Percentiles rank a stretch among this genome's conserved stretches.
Conservation (phyloP, 1,140 invertebrate species). For the honey bee (Apis mellifera) region DNA sequence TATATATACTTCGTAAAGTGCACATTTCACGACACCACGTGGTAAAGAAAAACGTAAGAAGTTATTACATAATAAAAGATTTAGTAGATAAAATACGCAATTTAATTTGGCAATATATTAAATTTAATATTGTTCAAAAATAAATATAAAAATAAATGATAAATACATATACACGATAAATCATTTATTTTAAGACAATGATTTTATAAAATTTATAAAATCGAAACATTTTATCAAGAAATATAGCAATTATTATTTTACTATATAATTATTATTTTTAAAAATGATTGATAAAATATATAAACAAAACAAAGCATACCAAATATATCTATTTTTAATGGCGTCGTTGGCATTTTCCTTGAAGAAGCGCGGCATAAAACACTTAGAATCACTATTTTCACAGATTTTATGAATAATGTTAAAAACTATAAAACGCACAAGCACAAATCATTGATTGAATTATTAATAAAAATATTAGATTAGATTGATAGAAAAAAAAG, state of each 20-base stretch:
- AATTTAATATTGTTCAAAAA: too few relatives aligned
- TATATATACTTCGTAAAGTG: neutral
- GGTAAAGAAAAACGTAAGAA: neutral
- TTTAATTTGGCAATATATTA: neutral
- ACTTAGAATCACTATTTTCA: conserved; percentile 2
- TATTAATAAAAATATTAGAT: neutral
- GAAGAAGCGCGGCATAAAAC: conserved; percentile 23
- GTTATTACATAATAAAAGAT: neutral
- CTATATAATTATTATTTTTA: neutral
- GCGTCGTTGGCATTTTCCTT: conserved; percentile 65
- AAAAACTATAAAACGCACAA: neutral
- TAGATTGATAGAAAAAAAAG: neutral
- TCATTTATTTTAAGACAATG: neutral
- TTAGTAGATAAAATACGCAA: neutral
- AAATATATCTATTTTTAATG: conserved; percentile 61
- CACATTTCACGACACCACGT: conserved; percentile 12
- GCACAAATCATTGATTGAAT: neutral
- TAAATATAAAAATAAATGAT: neutral
- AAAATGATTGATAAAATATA: conserved; percentile 9
- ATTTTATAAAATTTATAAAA: neutral
- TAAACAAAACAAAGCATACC: conserved; percentile 51
- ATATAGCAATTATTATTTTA: neutral
- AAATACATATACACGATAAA: neutral
- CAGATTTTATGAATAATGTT: neutral
- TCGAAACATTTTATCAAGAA: neutral